Evolutionary conservation across 2,113 vertebrate genomes (phyloP), one percentile per base, ranked within the genome.

Genomic region (Platichthys stellatus): DNA sequence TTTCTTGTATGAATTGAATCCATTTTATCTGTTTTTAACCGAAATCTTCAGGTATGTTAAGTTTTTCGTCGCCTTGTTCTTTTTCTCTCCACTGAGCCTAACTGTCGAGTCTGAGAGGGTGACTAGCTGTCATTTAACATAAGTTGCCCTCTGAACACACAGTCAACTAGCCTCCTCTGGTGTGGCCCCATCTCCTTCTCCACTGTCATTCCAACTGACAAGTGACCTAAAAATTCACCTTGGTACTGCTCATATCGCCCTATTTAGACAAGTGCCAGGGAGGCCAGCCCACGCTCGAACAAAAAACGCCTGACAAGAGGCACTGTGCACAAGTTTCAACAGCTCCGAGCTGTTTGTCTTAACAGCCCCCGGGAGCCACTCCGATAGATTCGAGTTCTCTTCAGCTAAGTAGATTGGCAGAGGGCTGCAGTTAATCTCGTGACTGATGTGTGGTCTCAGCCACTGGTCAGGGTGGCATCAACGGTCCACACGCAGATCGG

Each of bases 141-240:
- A 86, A 85, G 76, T 84, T 83, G 67, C 78, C 70, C 79, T 80
- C 64, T 53, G 66, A 63, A 75, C 81, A 78, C 71, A 78, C 60
- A 88, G 73, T 85, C 78, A 83, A 78, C 81, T 58, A 76, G 58
- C 69, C 72, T 88, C 75, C 70, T 86, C 76, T 67, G 63, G 60
- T 72, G 63, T 68, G 76, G 84, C 82, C 72, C 73, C 73, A 67
- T 85, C 85, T 81, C 75, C 54, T 84, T 76, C 76, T 77, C 71
- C 56, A 63, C 81, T 74, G 78, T 88, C 90, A 91, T 86, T 84
- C 57, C 78, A 88, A 74, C 20, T 92, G 92, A 92, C 92, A 91
- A 80, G 72, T 87, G 88, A 91, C 90, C 93, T 84, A 79, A 90
- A 91, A 87, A 80, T 56, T 90, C 88, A 88, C 90, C 92, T 93